Evolutionary conservation across 2,113 vertebrate species (phyloP).

Genomic region (Muntiacus muntjak): DNA sequence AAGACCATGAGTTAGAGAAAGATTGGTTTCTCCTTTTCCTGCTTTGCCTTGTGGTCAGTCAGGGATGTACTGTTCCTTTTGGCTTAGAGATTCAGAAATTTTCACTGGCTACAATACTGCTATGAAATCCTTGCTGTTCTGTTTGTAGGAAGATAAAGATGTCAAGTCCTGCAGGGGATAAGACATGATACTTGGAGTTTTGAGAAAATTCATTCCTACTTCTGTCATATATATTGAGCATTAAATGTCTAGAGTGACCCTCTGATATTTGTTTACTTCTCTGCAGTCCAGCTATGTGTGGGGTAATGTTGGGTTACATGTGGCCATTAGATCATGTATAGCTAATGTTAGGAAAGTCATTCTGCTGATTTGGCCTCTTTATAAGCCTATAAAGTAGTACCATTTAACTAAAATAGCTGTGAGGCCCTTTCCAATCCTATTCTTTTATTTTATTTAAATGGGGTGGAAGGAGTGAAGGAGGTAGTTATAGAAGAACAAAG

Average conservation of each 20-base stretch:
- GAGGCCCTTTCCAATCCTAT: background rate
- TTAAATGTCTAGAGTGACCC: background rate
- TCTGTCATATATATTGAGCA: background rate
- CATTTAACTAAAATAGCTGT: background rate
- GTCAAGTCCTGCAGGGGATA: background rate
- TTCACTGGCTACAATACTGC: background rate
- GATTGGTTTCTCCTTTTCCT: background rate
- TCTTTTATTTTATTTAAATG: conserved; percentile 42
- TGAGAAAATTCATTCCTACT: background rate
- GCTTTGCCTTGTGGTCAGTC: background rate
- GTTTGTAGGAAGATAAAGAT: background rate
- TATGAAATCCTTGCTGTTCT: background rate
- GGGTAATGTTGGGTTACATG: background rate
- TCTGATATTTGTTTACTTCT: background rate
- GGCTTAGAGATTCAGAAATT: background rate
- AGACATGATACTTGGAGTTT: background rate
- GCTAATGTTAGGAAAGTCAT: background rate
- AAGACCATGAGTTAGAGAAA: background rate
- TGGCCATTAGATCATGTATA: background rate
- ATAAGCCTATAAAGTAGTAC: background rate
- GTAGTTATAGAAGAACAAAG: background rate
- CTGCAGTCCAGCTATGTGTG: background rate
- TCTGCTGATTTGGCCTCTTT: background rate
- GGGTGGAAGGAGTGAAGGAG: background rate
- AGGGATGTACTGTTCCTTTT: background rate